Evolutionary conservation across 2,888 invertebrate genomes (phyloP), one percentile per base, ranked within the genome.

Genomic region (Carcina quercana): DNA sequence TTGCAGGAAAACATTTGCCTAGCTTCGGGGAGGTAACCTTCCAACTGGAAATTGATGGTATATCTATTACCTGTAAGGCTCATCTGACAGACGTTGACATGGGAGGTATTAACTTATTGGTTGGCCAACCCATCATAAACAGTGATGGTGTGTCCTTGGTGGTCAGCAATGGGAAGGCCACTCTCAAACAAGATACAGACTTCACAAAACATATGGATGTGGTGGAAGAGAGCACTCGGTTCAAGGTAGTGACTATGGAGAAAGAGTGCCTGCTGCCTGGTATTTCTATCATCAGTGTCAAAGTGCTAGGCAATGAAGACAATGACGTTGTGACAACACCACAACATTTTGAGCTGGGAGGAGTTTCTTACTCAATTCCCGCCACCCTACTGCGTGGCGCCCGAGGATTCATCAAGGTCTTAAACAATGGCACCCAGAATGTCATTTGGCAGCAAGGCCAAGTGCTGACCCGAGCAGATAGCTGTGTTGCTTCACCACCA

Each of bases 121-220:
- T 49, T 17, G 50, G 44, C 0, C 45, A 53, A 22, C 51, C 51
- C 1, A 22, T 53, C 1, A 48, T 47, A 2, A 47, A 48, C 14
- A 21, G n/a, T 3, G 30, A 45, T 1, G 30, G 34, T 0, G 34
- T 47, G 13, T 28, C 46, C 5, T 17, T 43, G 1, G 25, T 28
- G 1, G 46, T 49, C 1, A 2, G 14, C 19, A 6, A 40, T n/a
- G 38, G 37, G 4, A 33, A 2, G 8, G 40, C 35, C 5, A 35
- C 21, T 1, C 29, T 43, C 1, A 30, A 17, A 3, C 11, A 10
- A 4, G 29, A 26, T 7, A 1, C 20, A 2, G 30, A 36, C 13
- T 20, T 13, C 11, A 11, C 22, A 2, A 24, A n/a, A 1, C 5
- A 19, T 11, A 24, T 40, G 2, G 22, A 42, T 10, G 34, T 30